Base-by-base conservation (phyloP, 2,113 vertebrate species). In the Aythya baeri region DNA sequence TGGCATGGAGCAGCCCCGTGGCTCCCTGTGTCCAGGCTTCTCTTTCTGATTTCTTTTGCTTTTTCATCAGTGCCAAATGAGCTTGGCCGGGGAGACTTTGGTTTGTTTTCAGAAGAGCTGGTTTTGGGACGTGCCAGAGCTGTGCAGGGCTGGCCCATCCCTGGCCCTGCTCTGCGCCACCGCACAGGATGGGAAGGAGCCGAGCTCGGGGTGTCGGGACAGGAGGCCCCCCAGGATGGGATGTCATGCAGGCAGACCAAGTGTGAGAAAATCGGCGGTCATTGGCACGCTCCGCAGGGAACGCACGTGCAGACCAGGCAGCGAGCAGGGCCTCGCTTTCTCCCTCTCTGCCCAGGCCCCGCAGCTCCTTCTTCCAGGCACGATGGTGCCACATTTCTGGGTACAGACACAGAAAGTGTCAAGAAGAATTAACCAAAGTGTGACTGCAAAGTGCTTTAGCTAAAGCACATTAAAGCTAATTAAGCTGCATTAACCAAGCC, bases 391-490 rank as follows among this genome's bases (percentile, higher is more conserved):
- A 61, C 22, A 55, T 72, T 25, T 20, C 76, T 91, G 57, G 5
- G 9, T 36, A 1, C 2, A 91, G 29, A 72, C 49, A 43, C 0
- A 16, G 68, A 54, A 94, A 89, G 91, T 82, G 70, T 79, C 22
- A 83, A 21, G 62, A 62, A 93, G 90, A 95, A 88, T 94, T 91
- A 86, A 78, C 43, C 34, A 50, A 38, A 83, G 82, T 8, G 2
- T 85, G 81, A 93, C 46, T 62, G 44, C 71, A 55, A 91, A 95
- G 78, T 89, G 31, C 78, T 68, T 92, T 91, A 91, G 41, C 38
- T 94, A 91, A 95, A 93, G 71, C 15, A 2, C 55, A 50, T 89
- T 94, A 87, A 54, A 93, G 54, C 66, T 91, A 89, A 92, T 91
- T 89, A 94, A 87, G 63, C 25, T 89, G 75, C 87, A 73, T 85